phyloP scores from a whole-genome alignment of 2,888 invertebrate species.

The Vanessa cardui region DNA sequence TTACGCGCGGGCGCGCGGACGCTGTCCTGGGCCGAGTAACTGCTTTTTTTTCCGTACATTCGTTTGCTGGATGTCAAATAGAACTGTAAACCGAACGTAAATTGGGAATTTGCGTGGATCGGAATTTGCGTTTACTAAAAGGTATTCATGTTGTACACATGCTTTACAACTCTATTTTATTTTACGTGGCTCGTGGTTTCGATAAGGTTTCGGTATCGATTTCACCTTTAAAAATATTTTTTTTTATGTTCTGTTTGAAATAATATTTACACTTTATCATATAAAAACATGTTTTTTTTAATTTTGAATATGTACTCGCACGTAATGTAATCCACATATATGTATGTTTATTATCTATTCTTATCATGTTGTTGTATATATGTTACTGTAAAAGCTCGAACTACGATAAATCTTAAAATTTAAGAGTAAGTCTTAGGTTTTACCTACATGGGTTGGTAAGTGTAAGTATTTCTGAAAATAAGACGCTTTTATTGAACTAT shows the following conservation, averaged over 20 bases:
- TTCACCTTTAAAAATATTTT: neutral
- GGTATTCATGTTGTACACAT: conserved; percentile 35
- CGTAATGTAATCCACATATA: too few species aligned
- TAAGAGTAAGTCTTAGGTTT: too few species aligned
- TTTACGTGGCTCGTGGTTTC: conserved; percentile 25
- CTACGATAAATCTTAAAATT: too few species aligned
- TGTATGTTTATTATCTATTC: too few species aligned
- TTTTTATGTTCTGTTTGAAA: neutral
- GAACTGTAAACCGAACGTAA: conserved; percentile 70
- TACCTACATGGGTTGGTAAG: too few species aligned
- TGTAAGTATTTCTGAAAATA: too few species aligned
- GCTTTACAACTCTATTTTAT: conserved; percentile 33
- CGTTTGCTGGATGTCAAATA: conserved; percentile 73
- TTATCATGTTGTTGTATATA: too few species aligned
- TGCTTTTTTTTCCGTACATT: conserved; percentile 58
- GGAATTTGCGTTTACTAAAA: conserved; percentile 54
- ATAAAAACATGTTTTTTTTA: too few species aligned
- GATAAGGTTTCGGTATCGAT: conserved; percentile 13
- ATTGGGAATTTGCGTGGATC: conserved; percentile 61
- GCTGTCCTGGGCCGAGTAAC: conserved; percentile 49
- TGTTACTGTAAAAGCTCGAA: too few species aligned
- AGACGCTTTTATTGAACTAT: too few species aligned
- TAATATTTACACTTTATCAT: too few species aligned
- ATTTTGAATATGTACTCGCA: too few species aligned
- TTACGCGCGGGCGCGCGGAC: conserved; percentile 62